Evolutionary conservation across 2,888 invertebrate species (phyloP).

Genomic region (Marronus borbonicus): DNA sequence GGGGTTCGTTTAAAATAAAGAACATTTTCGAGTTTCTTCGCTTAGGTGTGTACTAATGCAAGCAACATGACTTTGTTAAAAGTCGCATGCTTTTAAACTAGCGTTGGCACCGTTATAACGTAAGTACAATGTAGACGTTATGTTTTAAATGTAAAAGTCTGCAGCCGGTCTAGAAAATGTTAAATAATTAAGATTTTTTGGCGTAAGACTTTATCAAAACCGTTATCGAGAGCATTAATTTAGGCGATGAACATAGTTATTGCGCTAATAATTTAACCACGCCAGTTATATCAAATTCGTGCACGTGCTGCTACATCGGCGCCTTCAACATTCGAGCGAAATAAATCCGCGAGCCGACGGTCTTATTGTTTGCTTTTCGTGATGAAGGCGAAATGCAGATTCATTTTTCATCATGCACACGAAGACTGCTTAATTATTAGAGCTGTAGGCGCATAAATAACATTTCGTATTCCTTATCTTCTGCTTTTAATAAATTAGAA

Average conservation of each 20-base stretch:
- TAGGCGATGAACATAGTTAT: conserved; percentile 22
- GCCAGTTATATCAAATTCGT: conserved; percentile 27
- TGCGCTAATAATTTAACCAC: conserved; percentile 30
- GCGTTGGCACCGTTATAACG: not conserved
- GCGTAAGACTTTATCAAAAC: conserved; percentile 32
- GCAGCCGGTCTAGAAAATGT: conserved; percentile 26
- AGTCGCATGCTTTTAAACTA: not conserved
- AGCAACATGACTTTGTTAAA: conserved; percentile 1
- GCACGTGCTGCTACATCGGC: conserved; percentile 13
- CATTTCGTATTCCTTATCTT: conserved; percentile 63
- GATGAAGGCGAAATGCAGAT: conserved; percentile 57
- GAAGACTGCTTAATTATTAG: conserved; percentile 58
- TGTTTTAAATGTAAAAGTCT: conserved; percentile 19
- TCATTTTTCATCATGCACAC: conserved; percentile 59
- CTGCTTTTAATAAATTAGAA: conserved; percentile 62
- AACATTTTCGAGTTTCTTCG: too few species aligned
- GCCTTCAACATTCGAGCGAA: conserved; percentile 15
- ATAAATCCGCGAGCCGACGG: conserved; percentile 26
- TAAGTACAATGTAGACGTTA: conserved; percentile 11
- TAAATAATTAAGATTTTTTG: conserved; percentile 33
- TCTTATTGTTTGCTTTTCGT: conserved; percentile 37
- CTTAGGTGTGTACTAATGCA: not conserved
- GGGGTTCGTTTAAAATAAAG: too few species aligned
- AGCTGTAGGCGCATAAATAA: conserved; percentile 60
- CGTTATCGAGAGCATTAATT: conserved; percentile 12